Conservation (phyloP, 2,888 invertebrate genomes). For the Acrocera orbiculus region DNA sequence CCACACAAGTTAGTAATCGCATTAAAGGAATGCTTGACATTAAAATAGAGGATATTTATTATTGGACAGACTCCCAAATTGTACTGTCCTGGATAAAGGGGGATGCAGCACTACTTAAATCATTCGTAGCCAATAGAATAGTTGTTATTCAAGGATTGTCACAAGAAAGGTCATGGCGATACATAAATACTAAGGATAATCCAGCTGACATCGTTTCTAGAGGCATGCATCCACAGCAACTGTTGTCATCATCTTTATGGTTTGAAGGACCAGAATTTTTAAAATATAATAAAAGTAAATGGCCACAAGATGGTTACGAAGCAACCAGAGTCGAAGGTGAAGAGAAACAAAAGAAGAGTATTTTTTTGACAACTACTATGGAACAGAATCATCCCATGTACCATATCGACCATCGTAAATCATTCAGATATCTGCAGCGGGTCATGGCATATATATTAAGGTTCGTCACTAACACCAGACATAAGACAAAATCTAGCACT, state of each 20-base stretch:
- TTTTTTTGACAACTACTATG: not conserved
- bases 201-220: slow-evolving; percentile 11
- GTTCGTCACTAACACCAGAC: not conserved
- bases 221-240: slow-evolving; percentile 7
- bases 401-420: not conserved
- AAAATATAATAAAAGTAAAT: not conserved
- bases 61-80: slow-evolving; percentile 5
- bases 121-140: slow-evolving; percentile 12
- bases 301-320: not conserved
- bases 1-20: not conserved
- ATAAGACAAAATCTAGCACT: too few species aligned
- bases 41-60: not conserved
- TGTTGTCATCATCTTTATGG: slow-evolving; percentile 9
- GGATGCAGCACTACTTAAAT: slow-evolving; percentile 1
- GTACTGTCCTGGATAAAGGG: slow-evolving; percentile 10
- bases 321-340: not conserved
- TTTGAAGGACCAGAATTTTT: slow-evolving; percentile 10
- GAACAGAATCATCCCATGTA: not conserved
- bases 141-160: slow-evolving; percentile 7
- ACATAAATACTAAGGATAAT: slow-evolving; percentile 9
- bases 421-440: not conserved
- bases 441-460: not conserved
- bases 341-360: not conserved
- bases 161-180: slow-evolving; percentile 6
- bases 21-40: not conserved